Conservation (phyloP, 2,113 vertebrate genomes). For the Perca fluviatilis region DNA sequence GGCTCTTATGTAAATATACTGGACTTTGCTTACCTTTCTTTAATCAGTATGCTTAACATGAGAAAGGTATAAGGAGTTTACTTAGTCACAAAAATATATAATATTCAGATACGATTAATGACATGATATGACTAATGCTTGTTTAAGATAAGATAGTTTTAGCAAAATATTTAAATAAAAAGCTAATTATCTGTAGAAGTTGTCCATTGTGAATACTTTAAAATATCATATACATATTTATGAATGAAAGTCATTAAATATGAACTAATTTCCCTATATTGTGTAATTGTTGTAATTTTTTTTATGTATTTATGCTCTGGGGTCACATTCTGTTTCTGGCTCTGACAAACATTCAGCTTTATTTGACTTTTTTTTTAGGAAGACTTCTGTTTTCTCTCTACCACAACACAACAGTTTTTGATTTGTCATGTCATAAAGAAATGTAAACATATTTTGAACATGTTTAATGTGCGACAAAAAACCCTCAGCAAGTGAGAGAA, state of each 20-base stretch:
- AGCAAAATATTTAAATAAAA: neutral
- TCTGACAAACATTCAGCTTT: slow-evolving; percentile 3
- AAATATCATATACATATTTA: slow-evolving; percentile 8
- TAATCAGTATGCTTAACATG: slow-evolving; percentile 52
- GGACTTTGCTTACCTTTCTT: slow-evolving; percentile 62
- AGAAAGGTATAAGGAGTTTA: slow-evolving; percentile 48
- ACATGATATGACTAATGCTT: neutral
- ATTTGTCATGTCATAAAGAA: slow-evolving; percentile 12
- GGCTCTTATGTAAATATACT: slow-evolving; percentile 31
- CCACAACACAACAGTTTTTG: neutral
- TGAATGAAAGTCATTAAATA: neutral
- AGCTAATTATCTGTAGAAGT: neutral
- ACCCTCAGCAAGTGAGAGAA: slow-evolving; percentile 30
- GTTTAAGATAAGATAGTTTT: neutral
- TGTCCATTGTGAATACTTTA: neutral
- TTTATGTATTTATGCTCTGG: neutral
- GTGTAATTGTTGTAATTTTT: neutral
- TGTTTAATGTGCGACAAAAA: slow-evolving; percentile 39
- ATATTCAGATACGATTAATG: neutral
- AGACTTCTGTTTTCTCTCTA: neutral
- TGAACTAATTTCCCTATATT: neutral
- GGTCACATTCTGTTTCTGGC: slow-evolving; percentile 3
- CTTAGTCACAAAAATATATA: slow-evolving; percentile 33
- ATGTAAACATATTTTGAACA: slow-evolving; percentile 19
- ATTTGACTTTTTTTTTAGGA: neutral